phyloP scores from a whole-genome alignment of 2,113 vertebrate genomes.

The Thinocorus orbignyianus region DNA sequence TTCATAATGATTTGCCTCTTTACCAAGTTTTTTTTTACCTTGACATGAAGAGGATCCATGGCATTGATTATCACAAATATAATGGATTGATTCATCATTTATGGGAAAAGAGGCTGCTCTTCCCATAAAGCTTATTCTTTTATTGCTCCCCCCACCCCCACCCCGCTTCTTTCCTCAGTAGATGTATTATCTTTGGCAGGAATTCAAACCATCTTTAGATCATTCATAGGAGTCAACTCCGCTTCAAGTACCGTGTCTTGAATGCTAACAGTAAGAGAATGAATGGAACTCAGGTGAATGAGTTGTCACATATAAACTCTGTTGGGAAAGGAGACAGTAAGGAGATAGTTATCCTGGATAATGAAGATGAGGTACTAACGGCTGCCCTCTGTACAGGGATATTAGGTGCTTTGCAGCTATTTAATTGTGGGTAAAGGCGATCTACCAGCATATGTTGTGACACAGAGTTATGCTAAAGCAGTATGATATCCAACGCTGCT shows the following conservation, averaged over 20 bases:
- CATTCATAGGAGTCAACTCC: conserved; percentile 66
- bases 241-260: conserved; percentile 51
- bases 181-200: conserved; percentile 75
- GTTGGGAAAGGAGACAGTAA: neutral
- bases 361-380: neutral
- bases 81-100: conserved; percentile 80
- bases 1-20: conserved; percentile 80
- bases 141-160: neutral
- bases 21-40: conserved; percentile 54
- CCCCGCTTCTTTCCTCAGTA: neutral
- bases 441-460: neutral
- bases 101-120: conserved; percentile 78
- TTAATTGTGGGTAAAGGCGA: neutral
- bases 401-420: neutral
- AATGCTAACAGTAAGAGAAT: conserved; percentile 34
- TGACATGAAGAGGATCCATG: conserved; percentile 75
- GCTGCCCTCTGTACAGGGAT: neutral
- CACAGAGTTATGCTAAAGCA: neutral
- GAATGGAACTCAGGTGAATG: conserved; percentile 51
- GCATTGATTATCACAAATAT: conserved; percentile 81
- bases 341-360: neutral
- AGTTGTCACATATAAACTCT: neutral
- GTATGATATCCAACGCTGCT: neutral
- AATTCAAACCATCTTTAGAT: conserved; percentile 72
- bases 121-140: conserved; percentile 74